These are phyloP conservation scores for Agriotes lineatus DNA, from an alignment of 2,888 invertebrate species.

Conservation along the genomic window DNA sequence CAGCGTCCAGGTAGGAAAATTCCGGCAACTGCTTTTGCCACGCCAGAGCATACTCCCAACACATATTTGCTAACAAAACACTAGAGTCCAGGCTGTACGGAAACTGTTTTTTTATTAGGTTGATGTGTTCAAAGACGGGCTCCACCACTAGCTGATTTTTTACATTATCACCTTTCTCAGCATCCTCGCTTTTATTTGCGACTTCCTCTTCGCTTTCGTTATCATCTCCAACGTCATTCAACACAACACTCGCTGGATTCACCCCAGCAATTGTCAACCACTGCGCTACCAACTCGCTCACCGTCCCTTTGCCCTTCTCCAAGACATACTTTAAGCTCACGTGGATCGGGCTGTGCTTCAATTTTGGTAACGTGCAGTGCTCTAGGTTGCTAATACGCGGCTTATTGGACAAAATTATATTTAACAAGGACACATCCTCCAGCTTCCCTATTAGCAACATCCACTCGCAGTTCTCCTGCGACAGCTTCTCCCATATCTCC, in stretches of 20 bases:
- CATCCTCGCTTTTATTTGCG: conserved; percentile 45
- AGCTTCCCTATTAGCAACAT: conserved; percentile 87
- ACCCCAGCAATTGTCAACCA: conserved; percentile 85
- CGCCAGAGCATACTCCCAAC: conserved; percentile 90
- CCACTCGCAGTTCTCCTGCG: conserved; percentile 90
- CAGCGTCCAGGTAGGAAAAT: conserved; percentile 77
- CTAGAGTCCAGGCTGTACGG: conserved; percentile 87
- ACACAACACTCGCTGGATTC: conserved; percentile 73
- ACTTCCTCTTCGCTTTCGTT: conserved; percentile 61
- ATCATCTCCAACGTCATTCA: conserved; percentile 71
- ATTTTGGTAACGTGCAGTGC: conserved; percentile 67
- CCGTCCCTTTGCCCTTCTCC: conserved; percentile 80
- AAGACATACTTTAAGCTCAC: conserved; percentile 77
- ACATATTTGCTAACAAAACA: conserved; percentile 85
- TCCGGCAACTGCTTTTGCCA: conserved; percentile 86
- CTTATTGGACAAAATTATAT: conserved; percentile 74
- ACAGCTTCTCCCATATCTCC: conserved; percentile 84
- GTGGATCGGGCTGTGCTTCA: conserved; percentile 70
- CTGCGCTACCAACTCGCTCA: conserved; percentile 88
- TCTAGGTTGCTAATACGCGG: conserved; percentile 62
- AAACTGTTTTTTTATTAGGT: conserved; percentile 80
- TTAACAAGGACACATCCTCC: conserved; percentile 87
- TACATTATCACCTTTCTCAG: conserved; percentile 29
- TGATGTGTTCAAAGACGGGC: conserved; percentile 73
- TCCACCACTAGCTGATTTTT: conserved; percentile 48